A percentile compares a stretch with the other conserved stretches of the same genome.
Evolutionary conservation across 2,888 invertebrate genomes (phyloP).

Genomic region (Seira ritae): DNA sequence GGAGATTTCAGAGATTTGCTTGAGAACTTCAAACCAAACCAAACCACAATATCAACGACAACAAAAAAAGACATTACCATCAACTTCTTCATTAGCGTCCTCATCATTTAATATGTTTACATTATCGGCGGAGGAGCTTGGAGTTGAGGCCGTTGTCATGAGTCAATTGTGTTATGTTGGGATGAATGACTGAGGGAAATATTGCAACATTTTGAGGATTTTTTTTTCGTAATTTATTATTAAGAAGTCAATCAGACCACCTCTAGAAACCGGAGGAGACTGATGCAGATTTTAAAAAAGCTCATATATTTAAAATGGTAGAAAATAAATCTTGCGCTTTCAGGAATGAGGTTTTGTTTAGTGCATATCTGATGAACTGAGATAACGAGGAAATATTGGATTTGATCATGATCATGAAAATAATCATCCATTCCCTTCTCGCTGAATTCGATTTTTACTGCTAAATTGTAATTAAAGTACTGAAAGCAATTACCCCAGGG

Average conservation of each 20-base stretch:
- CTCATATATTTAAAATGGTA: no score
- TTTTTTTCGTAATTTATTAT: no score
- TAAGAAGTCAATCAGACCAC: no score
- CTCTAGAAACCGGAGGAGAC: no score
- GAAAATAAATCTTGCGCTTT: no score
- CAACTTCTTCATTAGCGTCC: conserved; percentile 1
- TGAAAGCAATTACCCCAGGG: no score
- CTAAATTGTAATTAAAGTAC: no score
- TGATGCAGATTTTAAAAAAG: no score
- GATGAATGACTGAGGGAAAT: no score
- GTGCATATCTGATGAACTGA: conserved; percentile 44
- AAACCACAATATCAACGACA: conserved; percentile 7
- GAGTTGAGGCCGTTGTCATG: not conserved
- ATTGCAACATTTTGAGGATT: no score
- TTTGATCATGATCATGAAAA: conserved; percentile 51
- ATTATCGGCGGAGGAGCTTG: not conserved
- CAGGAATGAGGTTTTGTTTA: conserved; percentile 29
- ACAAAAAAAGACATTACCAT: conserved; percentile 10
- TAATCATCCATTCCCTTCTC: conserved; percentile 49
- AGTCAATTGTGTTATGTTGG: no score
- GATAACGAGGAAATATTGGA: conserved; percentile 29
- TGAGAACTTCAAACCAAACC: not conserved
- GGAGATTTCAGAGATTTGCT: not conserved
- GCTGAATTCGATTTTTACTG: no score
- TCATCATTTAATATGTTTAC: conserved; percentile 1